These are phyloP conservation scores for Cheilosia pagana DNA, from an alignment of 2,888 invertebrate genomes.

Conservation along the genomic window DNA sequence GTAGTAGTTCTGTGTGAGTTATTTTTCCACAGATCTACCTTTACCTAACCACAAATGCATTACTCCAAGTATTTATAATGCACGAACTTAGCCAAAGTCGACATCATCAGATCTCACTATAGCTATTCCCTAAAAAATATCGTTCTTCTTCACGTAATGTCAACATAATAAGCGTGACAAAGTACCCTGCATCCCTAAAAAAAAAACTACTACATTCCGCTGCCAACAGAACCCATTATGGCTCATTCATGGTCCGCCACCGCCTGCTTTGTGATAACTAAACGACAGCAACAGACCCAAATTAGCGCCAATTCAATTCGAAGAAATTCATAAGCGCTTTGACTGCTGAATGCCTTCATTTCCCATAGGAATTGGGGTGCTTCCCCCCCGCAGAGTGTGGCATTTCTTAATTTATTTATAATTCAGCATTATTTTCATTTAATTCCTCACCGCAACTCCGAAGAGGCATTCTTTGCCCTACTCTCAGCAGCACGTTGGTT, in stretches of 20 bases:
- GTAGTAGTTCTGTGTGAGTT: too few relatives aligned
- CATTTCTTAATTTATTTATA: conserved; percentile 24
- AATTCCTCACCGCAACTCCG: not conserved
- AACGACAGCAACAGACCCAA: not conserved
- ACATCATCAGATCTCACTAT: too few relatives aligned
- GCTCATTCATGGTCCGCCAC: not conserved
- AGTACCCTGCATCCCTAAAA: too few relatives aligned
- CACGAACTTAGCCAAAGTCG: too few relatives aligned
- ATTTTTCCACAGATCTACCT: too few relatives aligned
- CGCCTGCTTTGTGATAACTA: not conserved
- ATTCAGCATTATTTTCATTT: conserved; percentile 14
- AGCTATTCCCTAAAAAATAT: too few relatives aligned
- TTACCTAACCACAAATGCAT: too few relatives aligned
- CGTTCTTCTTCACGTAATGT: too few relatives aligned
- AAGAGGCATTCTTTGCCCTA: not conserved
- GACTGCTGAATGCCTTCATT: not conserved
- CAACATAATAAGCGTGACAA: too few relatives aligned
- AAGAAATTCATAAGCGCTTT: not conserved
- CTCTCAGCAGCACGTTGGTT: not conserved
- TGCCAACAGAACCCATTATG: too few relatives aligned
- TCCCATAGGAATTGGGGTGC: not conserved
- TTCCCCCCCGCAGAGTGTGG: not conserved
- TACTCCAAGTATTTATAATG: too few relatives aligned
- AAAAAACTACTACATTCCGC: too few relatives aligned
- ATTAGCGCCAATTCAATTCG: not conserved